phyloP scores from a whole-genome alignment of 1,140 invertebrate genomes.

The Paracyclopina nana region DNA sequence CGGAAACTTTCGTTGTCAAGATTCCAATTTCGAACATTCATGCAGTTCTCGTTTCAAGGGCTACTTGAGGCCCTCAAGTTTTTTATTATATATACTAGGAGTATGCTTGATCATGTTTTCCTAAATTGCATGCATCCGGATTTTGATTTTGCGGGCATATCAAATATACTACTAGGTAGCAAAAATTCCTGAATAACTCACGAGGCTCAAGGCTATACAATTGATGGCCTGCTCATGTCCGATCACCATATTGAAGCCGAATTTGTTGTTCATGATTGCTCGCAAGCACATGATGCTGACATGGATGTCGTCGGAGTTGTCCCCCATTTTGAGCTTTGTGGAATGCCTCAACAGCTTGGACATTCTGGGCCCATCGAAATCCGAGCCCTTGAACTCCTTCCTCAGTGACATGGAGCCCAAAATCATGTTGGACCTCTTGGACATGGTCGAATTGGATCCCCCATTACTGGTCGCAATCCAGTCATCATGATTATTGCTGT shows the following conservation, averaged over 20 bases:
- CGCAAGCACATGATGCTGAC: constrained; percentile 96
- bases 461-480: no score
- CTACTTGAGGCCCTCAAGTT: no score
- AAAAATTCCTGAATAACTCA: neutral
- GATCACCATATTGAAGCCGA: constrained; percentile 97
- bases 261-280: constrained; percentile 99
- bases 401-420: neutral
- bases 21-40: no score
- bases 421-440: neutral
- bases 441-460: neutral
- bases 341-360: constrained; percentile 42
- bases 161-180: no score
- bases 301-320: constrained; percentile 94
- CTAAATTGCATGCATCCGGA: no score
- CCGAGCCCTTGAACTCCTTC: neutral
- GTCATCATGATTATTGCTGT: no score
- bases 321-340: constrained; percentile 83
- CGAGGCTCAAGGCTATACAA: constrained; percentile 80
- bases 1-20: no score
- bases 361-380: neutral
- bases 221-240: constrained; percentile 77
- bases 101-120: no score
- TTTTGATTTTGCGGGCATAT: no score
- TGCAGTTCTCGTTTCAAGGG: no score
- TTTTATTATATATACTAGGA: no score